phyloP scores from a whole-genome alignment of 2,888 invertebrate genomes.

The Xylophagus ater region DNA sequence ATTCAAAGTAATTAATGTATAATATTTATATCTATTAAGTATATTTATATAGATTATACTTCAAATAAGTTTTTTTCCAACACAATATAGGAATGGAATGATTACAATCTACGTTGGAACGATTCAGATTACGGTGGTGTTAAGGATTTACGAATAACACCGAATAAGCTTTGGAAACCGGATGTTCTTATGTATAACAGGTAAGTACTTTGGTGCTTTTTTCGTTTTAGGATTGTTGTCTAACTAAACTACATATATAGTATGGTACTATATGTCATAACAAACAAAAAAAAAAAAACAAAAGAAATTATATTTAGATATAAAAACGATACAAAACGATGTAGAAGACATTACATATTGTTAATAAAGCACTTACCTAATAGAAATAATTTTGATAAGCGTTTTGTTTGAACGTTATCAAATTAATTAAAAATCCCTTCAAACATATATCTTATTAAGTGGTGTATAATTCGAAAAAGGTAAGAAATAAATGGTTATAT shows the following conservation, averaged over 20 bases:
- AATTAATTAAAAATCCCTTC: too few species aligned
- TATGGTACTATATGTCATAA: too few species aligned
- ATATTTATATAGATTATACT: neutral
- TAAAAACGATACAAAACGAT: too few species aligned
- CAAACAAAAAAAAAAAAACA: conserved; percentile 3
- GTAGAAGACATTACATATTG: too few species aligned
- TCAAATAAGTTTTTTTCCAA: neutral
- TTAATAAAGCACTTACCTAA: too few species aligned
- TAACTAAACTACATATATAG: too few species aligned
- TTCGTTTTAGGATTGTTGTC: too few species aligned
- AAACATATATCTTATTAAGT: too few species aligned
- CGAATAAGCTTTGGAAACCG: conserved; percentile 94
- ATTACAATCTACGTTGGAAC: conserved; percentile 95
- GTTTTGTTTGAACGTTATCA: too few species aligned
- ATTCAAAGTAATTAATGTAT: conserved; percentile 17
- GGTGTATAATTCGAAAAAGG: too few species aligned
- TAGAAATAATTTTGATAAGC: too few species aligned
- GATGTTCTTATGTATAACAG: conserved; percentile 99
- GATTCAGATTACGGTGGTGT: conserved; percentile 89
- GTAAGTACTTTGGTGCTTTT: conserved; percentile 55
- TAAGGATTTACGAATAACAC: conserved; percentile 87
- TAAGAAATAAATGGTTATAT: too few species aligned
- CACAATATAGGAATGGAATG: conserved; percentile 82
- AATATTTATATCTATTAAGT: conserved; percentile 11
- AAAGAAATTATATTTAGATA: conserved; percentile 2